These are phyloP conservation scores for Pungitius pungitius DNA, from an alignment of 2,113 vertebrate genomes.

Conservation along the genomic window DNA sequence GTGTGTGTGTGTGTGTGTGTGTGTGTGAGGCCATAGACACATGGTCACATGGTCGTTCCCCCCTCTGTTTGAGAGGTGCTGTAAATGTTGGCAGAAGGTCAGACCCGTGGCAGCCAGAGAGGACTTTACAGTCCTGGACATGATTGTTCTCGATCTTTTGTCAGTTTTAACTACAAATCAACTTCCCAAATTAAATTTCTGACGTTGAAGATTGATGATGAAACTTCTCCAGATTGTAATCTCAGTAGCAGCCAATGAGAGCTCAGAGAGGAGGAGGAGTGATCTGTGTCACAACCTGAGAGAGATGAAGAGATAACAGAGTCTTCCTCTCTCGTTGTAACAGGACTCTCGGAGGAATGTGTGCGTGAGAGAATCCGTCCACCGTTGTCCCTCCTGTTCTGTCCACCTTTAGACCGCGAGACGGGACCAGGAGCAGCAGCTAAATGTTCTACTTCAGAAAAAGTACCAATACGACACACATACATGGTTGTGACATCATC, in stretches of 20 bases:
- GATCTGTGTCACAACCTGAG: not conserved
- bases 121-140: too few relatives aligned
- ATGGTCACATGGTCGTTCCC: too few relatives aligned
- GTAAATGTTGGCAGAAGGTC: not conserved
- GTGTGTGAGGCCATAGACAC: too few relatives aligned
- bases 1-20: not conserved
- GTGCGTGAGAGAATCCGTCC: too few relatives aligned
- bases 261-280: slow-evolving; percentile 7
- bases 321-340: slow-evolving; percentile 15
- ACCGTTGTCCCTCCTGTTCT: too few relatives aligned
- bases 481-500: too few relatives aligned
- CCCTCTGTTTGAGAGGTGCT: not conserved
- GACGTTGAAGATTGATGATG: not conserved
- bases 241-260: slow-evolving; percentile 34
- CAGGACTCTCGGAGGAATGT: not conserved
- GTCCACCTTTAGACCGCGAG: too few relatives aligned
- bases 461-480: too few relatives aligned
- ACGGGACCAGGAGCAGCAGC: too few relatives aligned
- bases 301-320: slow-evolving; percentile 28
- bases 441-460: too few relatives aligned
- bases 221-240: not conserved
- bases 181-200: not conserved
- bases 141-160: too few relatives aligned
- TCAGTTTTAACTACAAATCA: not conserved
- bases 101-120: too few relatives aligned